Conservation (phyloP, 2,797 vertebrate genomes). For the Bovichtus diacanthus region DNA sequence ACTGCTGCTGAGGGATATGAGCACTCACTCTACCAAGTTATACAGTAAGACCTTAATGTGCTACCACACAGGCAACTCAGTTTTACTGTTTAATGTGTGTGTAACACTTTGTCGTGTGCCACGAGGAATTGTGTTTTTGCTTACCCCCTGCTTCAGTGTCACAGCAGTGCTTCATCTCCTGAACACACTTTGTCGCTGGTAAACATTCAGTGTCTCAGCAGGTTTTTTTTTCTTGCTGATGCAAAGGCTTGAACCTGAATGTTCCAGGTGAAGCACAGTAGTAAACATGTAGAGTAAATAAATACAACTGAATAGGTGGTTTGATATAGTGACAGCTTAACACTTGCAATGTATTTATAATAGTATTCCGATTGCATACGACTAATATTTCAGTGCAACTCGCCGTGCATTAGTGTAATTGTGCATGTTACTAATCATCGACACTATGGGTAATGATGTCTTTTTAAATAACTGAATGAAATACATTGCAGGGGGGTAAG, state of each 20-base stretch:
- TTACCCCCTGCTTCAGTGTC: constrained; percentile 7
- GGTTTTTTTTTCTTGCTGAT: constrained; percentile 33
- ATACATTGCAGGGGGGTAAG: neutral
- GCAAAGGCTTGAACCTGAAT: constrained; percentile 15
- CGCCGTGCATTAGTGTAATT: neutral
- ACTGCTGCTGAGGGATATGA: constrained; percentile 35
- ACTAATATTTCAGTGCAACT: neutral
- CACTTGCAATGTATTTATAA: neutral
- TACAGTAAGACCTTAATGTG: constrained; percentile 24
- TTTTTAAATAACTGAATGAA: neutral
- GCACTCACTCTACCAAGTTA: constrained; percentile 17
- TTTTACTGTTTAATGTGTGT: constrained; percentile 34
- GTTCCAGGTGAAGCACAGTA: constrained; percentile 6
- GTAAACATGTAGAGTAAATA: constrained; percentile 8
- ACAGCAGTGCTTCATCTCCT: neutral
- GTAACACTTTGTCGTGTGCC: constrained; percentile 9
- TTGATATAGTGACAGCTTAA: neutral
- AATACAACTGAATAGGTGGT: constrained; percentile 9
- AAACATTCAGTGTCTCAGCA: constrained; percentile 29
- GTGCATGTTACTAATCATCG: neutral
- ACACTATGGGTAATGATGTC: neutral
- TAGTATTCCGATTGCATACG: neutral
- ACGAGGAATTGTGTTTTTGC: constrained; percentile 14
- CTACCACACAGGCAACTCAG: constrained; percentile 1
- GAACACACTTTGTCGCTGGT: constrained; percentile 1